phyloP scores from a whole-genome alignment of 2,797 vertebrate species.

The Helicolenus hilgendorfi region DNA sequence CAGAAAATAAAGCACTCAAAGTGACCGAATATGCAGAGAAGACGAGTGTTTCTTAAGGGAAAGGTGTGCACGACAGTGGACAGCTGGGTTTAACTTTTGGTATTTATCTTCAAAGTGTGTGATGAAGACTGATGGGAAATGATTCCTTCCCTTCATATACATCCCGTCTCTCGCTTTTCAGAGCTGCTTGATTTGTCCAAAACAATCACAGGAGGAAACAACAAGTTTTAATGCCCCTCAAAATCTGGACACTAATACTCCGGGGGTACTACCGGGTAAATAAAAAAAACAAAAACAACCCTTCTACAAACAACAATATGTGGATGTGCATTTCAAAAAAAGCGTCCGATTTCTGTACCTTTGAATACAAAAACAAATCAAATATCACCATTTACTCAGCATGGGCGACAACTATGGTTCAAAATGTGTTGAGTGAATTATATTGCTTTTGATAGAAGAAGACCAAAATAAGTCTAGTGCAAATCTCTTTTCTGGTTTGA shows the following conservation, averaged over 20 bases:
- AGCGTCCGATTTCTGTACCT: constrained; percentile 78
- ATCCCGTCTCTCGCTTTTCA: constrained; percentile 68
- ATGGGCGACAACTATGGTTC: constrained; percentile 75
- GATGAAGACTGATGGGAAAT: constrained; percentile 74
- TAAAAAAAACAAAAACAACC: not conserved
- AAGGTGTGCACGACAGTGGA: constrained; percentile 57
- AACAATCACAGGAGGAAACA: constrained; percentile 88
- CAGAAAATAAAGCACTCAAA: constrained; percentile 56
- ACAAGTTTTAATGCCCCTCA: constrained; percentile 84
- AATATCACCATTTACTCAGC: constrained; percentile 80
- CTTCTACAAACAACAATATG: constrained; percentile 65
- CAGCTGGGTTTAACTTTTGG: constrained; percentile 77
- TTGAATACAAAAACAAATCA: constrained; percentile 67
- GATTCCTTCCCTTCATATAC: constrained; percentile 68
- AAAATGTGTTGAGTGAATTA: constrained; percentile 81
- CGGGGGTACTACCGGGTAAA: constrained; percentile 58
- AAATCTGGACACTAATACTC: constrained; percentile 79
- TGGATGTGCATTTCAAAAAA: constrained; percentile 70
- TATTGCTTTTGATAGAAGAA: constrained; percentile 91
- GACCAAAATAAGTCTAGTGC: constrained; percentile 92
- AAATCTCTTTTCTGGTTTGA: constrained; percentile 92
- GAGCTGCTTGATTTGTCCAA: constrained; percentile 83
- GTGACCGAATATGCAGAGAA: constrained; percentile 71
- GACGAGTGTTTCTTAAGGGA: constrained; percentile 49
- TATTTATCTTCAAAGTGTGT: constrained; percentile 62